Evolutionary conservation across 2,113 vertebrate species (phyloP).

Genomic region (Periophthalmodon schlosseri): DNA sequence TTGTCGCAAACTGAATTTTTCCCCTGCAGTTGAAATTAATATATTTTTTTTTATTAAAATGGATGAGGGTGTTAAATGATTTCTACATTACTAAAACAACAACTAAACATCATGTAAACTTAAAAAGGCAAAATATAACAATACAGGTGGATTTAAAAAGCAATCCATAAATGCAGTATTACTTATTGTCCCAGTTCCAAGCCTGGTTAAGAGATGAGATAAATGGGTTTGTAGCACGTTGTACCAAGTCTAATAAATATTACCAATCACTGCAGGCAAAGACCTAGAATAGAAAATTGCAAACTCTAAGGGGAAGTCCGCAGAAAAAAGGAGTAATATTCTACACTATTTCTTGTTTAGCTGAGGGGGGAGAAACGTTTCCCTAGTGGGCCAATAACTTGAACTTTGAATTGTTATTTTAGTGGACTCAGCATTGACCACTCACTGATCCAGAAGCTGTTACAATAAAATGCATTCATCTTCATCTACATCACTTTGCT

Average conservation of each 20-base stretch:
- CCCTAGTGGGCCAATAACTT: constrained; percentile 43
- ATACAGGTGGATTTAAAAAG: neutral
- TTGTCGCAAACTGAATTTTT: no score
- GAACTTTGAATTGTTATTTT: constrained; percentile 43
- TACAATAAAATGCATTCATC: constrained; percentile 32
- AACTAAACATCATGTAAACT: neutral
- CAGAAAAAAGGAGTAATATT: neutral
- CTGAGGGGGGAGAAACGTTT: constrained; percentile 45
- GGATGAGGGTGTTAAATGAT: no score
- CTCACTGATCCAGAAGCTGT: constrained; percentile 15
- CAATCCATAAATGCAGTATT: neutral
- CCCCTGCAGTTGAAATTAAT: no score
- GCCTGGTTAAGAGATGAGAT: neutral
- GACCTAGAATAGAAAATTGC: neutral
- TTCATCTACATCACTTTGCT: constrained; percentile 63
- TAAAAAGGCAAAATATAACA: neutral
- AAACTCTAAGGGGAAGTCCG: neutral
- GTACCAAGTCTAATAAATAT: neutral
- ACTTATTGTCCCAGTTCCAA: neutral
- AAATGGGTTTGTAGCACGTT: neutral
- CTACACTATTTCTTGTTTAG: constrained; percentile 25
- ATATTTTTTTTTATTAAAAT: no score
- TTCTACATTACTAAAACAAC: no score
- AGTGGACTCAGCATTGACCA: constrained; percentile 28
- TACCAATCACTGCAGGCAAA: neutral